Evolutionary conservation across 37 sponge, comb jelly and placozoan genomes (phyloP).

Genomic region (Crambe crambe): DNA sequence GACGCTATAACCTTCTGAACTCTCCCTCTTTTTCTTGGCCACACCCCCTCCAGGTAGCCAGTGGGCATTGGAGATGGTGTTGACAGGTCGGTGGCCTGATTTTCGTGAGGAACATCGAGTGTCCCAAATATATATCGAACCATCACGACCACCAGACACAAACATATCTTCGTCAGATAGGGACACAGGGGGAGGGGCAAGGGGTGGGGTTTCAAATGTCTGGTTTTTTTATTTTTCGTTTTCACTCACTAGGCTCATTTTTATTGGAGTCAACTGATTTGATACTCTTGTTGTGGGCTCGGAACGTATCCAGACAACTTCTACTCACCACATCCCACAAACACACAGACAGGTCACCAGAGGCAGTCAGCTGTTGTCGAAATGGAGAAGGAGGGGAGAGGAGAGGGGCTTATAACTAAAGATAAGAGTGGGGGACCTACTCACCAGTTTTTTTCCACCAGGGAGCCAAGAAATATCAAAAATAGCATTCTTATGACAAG

Average conservation of each 20-base stretch:
- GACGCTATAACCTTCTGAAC: slow-evolving; percentile 27
- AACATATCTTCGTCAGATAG: slow-evolving; percentile 47
- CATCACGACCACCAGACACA: slow-evolving; percentile 79
- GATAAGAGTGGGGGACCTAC: too few species aligned
- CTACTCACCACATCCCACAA: slow-evolving; percentile 59
- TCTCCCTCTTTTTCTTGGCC: background rate
- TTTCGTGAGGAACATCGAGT: slow-evolving; percentile 43
- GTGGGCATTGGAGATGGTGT: slow-evolving; percentile 15
- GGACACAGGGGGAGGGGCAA: too few species aligned
- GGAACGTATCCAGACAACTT: slow-evolving; percentile 6
- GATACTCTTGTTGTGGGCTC: slow-evolving; percentile 59
- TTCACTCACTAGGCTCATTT: slow-evolving; percentile 46
- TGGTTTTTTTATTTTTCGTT: background rate
- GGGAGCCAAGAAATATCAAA: slow-evolving; percentile 68
- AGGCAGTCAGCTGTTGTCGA: slow-evolving; percentile 56
- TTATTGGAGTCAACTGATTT: slow-evolving; percentile 57
- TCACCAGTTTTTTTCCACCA: slow-evolving; percentile 47
- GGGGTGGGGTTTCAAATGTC: too few species aligned
- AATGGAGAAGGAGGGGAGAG: too few species aligned
- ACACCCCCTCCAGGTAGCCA: background rate
- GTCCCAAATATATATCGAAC: slow-evolving; percentile 72
- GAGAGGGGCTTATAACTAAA: background rate
- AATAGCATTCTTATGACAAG: slow-evolving; percentile 66
- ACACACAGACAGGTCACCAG: slow-evolving; percentile 51
- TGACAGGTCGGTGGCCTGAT: slow-evolving; percentile 26